Percentiles rank a stretch among this genome's conserved stretches.
Evolutionary conservation across 23 tunicate genomes (phyloP).

Genomic region (Ciona savignyi): DNA sequence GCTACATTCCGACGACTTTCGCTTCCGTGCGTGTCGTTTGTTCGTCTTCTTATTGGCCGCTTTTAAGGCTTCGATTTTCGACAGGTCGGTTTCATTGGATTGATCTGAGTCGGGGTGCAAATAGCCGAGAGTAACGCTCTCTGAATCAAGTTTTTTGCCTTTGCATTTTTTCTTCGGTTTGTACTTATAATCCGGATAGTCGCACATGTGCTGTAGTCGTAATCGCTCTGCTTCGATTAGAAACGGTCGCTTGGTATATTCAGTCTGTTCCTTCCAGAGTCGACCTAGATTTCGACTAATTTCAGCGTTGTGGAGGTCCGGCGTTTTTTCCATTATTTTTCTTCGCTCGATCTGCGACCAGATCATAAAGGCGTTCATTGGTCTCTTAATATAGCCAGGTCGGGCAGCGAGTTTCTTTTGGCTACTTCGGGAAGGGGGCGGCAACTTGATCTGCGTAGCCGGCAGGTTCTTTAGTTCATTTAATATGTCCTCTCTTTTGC

Average conservation of each 20-base stretch:
- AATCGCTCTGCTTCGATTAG: constrained; percentile 60
- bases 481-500: constrained; percentile 22
- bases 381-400: constrained; percentile 68
- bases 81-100: constrained; percentile 10
- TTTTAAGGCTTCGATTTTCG: constrained; percentile 13
- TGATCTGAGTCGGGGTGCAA: constrained; percentile 4
- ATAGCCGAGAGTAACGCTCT: too few species aligned
- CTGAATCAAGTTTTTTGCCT: background rate
- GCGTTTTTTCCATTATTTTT: constrained; percentile 48
- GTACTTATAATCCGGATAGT: constrained; percentile 82
- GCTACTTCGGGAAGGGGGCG: constrained; percentile 86
- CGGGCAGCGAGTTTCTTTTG: constrained; percentile 86
- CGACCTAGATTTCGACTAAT: constrained; percentile 62
- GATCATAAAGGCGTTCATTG: constrained; percentile 87
- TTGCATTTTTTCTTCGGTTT: constrained; percentile 78
- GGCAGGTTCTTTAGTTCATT: constrained; percentile 52
- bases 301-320: constrained; percentile 71
- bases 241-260: constrained; percentile 30
- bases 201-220: constrained; percentile 77
- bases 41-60: background rate
- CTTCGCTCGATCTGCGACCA: constrained; percentile 84
- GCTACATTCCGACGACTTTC: background rate
- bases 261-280: constrained; percentile 53
- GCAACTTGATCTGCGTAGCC: constrained; percentile 48
- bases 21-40: background rate